phyloP scores from a whole-genome alignment of 2,888 invertebrate species.

The Xestoiulus laeticollis region DNA sequence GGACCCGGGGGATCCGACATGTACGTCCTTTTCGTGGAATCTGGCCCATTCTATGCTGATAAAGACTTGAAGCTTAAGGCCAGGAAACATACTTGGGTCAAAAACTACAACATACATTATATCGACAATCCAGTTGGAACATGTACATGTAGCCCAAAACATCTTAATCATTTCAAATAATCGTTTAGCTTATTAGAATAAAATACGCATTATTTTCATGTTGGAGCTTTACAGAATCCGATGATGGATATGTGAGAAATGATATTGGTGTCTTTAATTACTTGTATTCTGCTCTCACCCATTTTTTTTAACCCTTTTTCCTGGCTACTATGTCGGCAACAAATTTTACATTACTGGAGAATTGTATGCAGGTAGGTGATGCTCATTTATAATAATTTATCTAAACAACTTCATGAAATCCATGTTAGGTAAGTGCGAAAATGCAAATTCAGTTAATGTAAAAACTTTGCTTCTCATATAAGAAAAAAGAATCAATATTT shows the following conservation, averaged over 20 bases:
- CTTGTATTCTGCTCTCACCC: constrained; percentile 77
- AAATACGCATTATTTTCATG: constrained; percentile 67
- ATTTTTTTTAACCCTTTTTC: constrained; percentile 87
- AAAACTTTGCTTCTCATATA: too few relatives aligned
- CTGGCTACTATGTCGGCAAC: constrained; percentile 75
- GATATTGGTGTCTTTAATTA: constrained; percentile 83
- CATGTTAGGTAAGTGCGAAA: not conserved
- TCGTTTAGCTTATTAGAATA: not conserved
- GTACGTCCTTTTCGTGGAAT: constrained; percentile 72
- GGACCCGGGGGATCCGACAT: constrained; percentile 65
- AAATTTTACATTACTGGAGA: constrained; percentile 90
- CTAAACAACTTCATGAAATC: not conserved
- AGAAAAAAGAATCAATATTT: not conserved
- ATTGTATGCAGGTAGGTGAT: constrained; percentile 77
- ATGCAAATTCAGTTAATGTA: not conserved
- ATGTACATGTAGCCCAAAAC: constrained; percentile 60
- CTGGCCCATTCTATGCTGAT: constrained; percentile 77
- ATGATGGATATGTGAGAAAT: constrained; percentile 80
- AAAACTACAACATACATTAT: constrained; percentile 81
- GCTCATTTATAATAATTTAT: not conserved
- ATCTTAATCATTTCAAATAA: not conserved
- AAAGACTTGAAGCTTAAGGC: constrained; percentile 67
- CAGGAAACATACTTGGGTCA: constrained; percentile 82
- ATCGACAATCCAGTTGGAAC: constrained; percentile 90
- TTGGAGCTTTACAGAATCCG: constrained; percentile 84